Conservation (phyloP, 1,140 invertebrate species). For the Ceratina calcarata region DNA sequence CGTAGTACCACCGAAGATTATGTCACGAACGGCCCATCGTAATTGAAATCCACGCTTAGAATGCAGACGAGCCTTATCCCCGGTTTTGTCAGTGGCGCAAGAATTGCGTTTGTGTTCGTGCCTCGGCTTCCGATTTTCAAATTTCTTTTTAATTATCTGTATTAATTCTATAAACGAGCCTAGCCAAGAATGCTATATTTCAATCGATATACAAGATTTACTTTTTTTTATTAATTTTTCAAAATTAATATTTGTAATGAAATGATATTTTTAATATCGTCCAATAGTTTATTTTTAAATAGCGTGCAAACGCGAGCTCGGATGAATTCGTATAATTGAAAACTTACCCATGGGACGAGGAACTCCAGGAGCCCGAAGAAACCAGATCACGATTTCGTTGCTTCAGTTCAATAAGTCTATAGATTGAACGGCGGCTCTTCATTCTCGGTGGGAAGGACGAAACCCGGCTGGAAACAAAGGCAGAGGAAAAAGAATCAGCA, state of each 20-base stretch:
- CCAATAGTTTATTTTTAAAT: too few relatives aligned
- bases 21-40: conserved; percentile 22
- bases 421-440: not conserved
- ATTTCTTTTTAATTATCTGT: not conserved
- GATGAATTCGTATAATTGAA: not conserved
- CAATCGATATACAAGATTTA: too few relatives aligned
- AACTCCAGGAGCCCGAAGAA: not conserved
- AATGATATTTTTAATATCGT: too few relatives aligned
- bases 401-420: conserved; percentile 3
- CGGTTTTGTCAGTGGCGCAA: not conserved
- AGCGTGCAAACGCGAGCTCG: not conserved
- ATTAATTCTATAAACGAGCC: too few relatives aligned
- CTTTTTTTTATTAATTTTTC: not conserved
- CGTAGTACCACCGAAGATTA: conserved; percentile 23
- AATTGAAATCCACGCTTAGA: conserved; percentile 46
- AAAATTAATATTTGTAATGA: too few relatives aligned
- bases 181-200: too few relatives aligned
- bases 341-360: not conserved
- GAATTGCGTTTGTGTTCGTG: not conserved
- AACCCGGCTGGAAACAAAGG: not conserved
- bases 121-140: too few relatives aligned
- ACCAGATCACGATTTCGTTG: not conserved
- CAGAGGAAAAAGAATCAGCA: not conserved
- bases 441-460: not conserved
- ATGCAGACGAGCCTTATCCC: conserved; percentile 13